phyloP scores from a whole-genome alignment of 2,888 invertebrate species.

The Eupithecia subumbrata region DNA sequence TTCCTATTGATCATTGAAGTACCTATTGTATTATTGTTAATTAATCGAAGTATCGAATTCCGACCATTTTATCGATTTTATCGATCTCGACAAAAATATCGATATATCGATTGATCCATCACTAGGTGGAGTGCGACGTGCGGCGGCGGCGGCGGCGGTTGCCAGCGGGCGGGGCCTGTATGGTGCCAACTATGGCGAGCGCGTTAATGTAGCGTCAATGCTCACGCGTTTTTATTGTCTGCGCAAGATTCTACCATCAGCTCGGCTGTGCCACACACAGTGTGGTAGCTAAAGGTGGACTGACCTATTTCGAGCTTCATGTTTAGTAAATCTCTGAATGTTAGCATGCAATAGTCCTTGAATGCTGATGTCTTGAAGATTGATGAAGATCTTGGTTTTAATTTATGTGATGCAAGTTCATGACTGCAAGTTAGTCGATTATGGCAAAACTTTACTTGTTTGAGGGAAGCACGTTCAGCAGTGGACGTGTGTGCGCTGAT shows the following conservation, averaged over 20 bases:
- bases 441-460: not conserved
- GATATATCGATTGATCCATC: constrained; percentile 63
- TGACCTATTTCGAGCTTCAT: constrained; percentile 15
- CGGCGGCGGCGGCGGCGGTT: constrained; percentile 39
- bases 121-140: constrained; percentile 60
- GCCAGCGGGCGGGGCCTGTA: constrained; percentile 74
- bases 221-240: constrained; percentile 71
- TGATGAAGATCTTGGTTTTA: not conserved
- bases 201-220: constrained; percentile 78
- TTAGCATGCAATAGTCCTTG: not conserved
- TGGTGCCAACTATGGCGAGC: constrained; percentile 82
- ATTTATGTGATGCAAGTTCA: not conserved
- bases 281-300: constrained; percentile 33
- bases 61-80: constrained; percentile 7
- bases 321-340: not conserved
- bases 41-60: not conserved
- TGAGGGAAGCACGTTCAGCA: not conserved
- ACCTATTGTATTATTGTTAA: not conserved
- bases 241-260: constrained; percentile 65
- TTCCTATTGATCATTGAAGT: not conserved
- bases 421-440: not conserved
- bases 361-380: not conserved
- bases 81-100: constrained; percentile 52
- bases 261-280: constrained; percentile 67
- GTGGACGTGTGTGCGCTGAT: not conserved